These are phyloP conservation scores for Amiota minor DNA, from an alignment of 2,888 invertebrate species.

Conservation along the genomic window DNA sequence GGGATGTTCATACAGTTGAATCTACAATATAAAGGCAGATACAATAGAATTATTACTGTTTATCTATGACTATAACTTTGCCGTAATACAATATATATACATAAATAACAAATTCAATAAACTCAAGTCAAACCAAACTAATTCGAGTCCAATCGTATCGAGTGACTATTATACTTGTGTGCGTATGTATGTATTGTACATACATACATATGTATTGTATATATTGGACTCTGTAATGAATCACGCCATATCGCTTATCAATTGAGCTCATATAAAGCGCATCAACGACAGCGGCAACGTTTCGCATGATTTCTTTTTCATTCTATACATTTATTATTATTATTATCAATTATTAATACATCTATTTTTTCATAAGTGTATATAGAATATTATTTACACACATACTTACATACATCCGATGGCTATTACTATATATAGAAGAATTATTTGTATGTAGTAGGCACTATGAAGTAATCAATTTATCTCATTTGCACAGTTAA, in stretches of 20 bases:
- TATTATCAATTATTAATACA: background rate
- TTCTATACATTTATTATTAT: background rate
- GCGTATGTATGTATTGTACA: background rate
- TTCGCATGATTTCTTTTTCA: background rate
- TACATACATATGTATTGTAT: conserved; percentile 1
- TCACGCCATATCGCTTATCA: conserved; percentile 30
- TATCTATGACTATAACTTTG: too few species aligned
- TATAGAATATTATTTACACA: background rate
- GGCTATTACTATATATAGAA: conserved; percentile 25
- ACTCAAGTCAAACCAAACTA: too few species aligned
- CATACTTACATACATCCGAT: background rate
- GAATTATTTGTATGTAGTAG: background rate
- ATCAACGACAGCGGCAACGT: conserved; percentile 20
- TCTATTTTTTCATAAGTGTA: background rate
- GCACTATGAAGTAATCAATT: too few species aligned
- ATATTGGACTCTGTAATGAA: conserved; percentile 22
- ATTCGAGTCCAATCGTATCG: too few species aligned
- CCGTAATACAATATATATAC: too few species aligned
- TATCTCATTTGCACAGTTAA: too few species aligned
- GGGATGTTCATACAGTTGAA: too few species aligned
- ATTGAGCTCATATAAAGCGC: background rate
- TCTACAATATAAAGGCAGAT: too few species aligned
- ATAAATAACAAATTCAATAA: too few species aligned
- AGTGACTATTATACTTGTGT: background rate
- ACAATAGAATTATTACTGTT: too few species aligned